phyloP scores from a whole-genome alignment of 2,888 invertebrate genomes.

The Pantelozetes paolii region DNA sequence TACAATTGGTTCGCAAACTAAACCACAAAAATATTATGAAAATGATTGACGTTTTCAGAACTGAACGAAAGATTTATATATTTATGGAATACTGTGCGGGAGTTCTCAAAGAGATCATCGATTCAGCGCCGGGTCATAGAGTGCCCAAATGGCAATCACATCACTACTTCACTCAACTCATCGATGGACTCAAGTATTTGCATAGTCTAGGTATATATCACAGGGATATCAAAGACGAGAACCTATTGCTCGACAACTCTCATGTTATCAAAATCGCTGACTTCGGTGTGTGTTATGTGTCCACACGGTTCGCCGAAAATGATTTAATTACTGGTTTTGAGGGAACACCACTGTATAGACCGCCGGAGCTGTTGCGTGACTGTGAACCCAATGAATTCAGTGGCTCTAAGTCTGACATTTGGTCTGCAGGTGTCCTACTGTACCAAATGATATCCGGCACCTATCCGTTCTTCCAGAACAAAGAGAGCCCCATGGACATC shows the following conservation, averaged over 20 bases:
- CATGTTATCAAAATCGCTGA: slow-evolving; percentile 20
- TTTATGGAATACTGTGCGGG: slow-evolving; percentile 28
- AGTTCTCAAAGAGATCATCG: background rate
- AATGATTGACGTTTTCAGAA: background rate
- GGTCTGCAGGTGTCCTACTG: slow-evolving; percentile 8
- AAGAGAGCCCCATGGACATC: background rate
- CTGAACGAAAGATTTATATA: background rate
- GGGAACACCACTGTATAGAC: slow-evolving; percentile 13
- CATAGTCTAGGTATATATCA: background rate
- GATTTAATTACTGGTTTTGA: slow-evolving; percentile 5
- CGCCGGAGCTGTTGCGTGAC: background rate
- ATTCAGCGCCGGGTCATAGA: background rate
- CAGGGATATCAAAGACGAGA: slow-evolving; percentile 16
- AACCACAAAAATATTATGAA: slow-evolving; percentile 27
- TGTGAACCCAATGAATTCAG: no score
- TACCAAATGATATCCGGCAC: slow-evolving; percentile 2
- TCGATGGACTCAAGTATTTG: slow-evolving; percentile 12
- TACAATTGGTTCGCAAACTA: slow-evolving; percentile 12
- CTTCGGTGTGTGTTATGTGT: slow-evolving; percentile 11
- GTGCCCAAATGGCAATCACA: slow-evolving; percentile 8
- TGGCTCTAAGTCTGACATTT: slow-evolving; percentile 22
- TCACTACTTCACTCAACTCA: slow-evolving; percentile 15
- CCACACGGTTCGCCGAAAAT: background rate
- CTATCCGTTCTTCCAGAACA: slow-evolving; percentile 1
- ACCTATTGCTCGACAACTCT: background rate